These are phyloP conservation scores for Intellagama lesueurii DNA, from an alignment of 2,797 vertebrate genomes.

Conservation along the genomic window DNA sequence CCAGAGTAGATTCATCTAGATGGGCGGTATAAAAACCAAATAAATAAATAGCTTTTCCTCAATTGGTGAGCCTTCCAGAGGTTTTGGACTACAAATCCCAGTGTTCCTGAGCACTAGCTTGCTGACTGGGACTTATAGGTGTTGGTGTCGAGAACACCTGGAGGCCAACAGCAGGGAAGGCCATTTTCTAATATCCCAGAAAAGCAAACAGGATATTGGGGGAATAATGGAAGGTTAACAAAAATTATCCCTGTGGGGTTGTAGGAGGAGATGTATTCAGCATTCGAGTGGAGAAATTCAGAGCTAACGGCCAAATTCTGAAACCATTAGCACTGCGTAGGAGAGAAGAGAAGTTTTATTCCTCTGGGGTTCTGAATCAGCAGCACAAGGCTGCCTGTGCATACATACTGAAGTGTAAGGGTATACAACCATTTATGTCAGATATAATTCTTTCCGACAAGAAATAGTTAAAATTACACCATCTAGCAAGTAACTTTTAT, in stretches of 20 bases:
- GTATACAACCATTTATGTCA: neutral
- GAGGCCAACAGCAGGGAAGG: neutral
- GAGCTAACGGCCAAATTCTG: neutral
- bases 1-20: too few relatives aligned
- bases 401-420: neutral
- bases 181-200: neutral
- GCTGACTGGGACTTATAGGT: too few relatives aligned
- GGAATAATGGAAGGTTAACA: too few relatives aligned
- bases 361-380: neutral
- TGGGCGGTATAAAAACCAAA: too few relatives aligned
- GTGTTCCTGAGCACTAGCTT: neutral
- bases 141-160: neutral
- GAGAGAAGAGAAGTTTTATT: too few relatives aligned
- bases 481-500: too few relatives aligned
- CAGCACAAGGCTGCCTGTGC: neutral
- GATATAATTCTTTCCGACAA: neutral
- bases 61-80: neutral
- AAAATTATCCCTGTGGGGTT: neutral
- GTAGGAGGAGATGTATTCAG: neutral
- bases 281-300: neutral
- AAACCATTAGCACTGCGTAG: neutral
- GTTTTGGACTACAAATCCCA: neutral
- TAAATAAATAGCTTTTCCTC: too few relatives aligned
- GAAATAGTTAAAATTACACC: neutral
- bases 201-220: neutral